Conservation (phyloP, 2,888 invertebrate genomes). For the Dicyrtomina minuta region DNA sequence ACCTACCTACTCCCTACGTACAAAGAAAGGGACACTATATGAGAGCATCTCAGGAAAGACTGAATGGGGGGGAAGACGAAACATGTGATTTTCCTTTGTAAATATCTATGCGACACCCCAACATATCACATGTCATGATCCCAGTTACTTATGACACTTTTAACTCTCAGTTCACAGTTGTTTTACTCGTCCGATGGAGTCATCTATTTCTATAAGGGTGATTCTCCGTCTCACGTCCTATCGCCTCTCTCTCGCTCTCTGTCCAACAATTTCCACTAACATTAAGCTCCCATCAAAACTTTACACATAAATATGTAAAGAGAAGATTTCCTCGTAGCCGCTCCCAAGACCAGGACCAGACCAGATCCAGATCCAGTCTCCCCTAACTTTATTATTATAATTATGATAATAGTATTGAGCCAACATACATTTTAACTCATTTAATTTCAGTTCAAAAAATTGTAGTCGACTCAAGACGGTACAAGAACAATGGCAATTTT, state of each 20-base stretch:
- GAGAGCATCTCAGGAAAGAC: too few relatives aligned
- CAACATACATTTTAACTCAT: not conserved
- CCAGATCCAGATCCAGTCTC: too few relatives aligned
- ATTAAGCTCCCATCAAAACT: not conserved
- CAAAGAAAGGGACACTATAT: too few relatives aligned
- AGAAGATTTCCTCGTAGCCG: too few relatives aligned
- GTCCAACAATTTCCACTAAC: not conserved
- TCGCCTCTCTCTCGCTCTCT: too few relatives aligned
- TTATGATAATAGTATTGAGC: not conserved
- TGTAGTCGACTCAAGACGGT: too few relatives aligned
- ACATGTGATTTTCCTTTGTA: not conserved
- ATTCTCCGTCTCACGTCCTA: not conserved
- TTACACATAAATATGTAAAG: not conserved
- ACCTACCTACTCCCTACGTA: not conserved
- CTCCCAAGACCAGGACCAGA: too few relatives aligned
- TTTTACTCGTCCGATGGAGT: not conserved
- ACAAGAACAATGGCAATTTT: too few relatives aligned
- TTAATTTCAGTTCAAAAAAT: too few relatives aligned
- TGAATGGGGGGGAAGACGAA: not conserved
- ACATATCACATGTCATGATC: conserved; percentile 12
- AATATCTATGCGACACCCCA: not conserved
- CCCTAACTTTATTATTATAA: too few relatives aligned
- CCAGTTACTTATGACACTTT: conserved; percentile 23
- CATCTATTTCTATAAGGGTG: too few relatives aligned
- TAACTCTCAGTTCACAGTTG: conserved; percentile 13